Base-by-base conservation (phyloP, 1,140 invertebrate species). In the Littorina saxatilis region DNA sequence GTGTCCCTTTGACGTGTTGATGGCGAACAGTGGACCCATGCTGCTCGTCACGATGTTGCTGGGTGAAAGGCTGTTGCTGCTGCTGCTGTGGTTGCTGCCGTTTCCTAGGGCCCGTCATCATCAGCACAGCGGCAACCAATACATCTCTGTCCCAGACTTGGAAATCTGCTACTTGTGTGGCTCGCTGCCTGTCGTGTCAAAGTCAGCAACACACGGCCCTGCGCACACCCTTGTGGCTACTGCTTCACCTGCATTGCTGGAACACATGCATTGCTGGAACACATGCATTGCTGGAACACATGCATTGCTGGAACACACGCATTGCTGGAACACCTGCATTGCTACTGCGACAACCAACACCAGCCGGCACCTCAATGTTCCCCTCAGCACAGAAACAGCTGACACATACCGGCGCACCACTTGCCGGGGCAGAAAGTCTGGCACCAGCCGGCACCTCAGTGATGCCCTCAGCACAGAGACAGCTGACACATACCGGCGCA, bases 401-500 rank as follows among this genome's bases (percentile, higher is more conserved):
- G 61, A 20, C 80, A 82, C 75, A 70, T 58, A n/a, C 74, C 66
- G 13, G 32, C 55, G 23, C 76, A 74, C 52, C 66, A 79, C 43
- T 50, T 40, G 35, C 37, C 35, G 52, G 23, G 1, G 5, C 13
- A 32, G 20, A 40, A 32, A 32, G 9, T 17, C 27, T 32, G 32
- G 11, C 23, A 61, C 52, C 23, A 2, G 39, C 13, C 7, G 27
- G n/a, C 47, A 23, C n/a, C 20, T 47, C 0, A 63, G 35, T 61
- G 23, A 23, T 11, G 13, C 2, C 9, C 23, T 66, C 40, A 79
- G 47, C 82, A 83, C 17, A 75, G 39, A 37, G 70, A 61, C 17
- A 79, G 43, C 23, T 32, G 72, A 32, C 82, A 83, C 82, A 74
- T 75, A 39, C 75, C 77, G 9, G 63, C 77, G 35, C 82, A 83